Percentiles rank a stretch among this genome's conserved stretches.
phyloP scores from a whole-genome alignment of 2,113 vertebrate genomes.

The Neopipo cinnamomea region DNA sequence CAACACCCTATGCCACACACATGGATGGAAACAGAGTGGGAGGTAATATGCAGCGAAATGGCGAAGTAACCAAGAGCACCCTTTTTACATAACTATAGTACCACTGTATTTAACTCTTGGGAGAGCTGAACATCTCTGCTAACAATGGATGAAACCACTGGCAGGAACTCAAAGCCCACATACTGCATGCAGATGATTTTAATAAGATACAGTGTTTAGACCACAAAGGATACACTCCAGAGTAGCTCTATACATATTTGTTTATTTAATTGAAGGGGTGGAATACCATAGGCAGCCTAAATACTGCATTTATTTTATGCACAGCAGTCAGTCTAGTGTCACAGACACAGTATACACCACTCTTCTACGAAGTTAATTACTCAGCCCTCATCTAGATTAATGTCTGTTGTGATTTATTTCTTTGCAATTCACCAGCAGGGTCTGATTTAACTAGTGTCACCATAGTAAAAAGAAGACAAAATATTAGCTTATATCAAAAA shows the following conservation, averaged over 20 bases:
- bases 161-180: constrained; percentile 66
- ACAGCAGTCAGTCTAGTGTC: constrained; percentile 62
- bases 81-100: constrained; percentile 52
- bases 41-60: constrained; percentile 62
- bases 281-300: constrained; percentile 63
- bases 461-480: constrained; percentile 4
- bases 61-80: constrained; percentile 69
- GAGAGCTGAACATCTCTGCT: constrained; percentile 62
- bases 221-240: constrained; percentile 63
- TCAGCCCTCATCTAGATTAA: constrained; percentile 55
- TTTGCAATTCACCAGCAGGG: constrained; percentile 19
- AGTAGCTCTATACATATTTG: constrained; percentile 69
- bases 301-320: constrained; percentile 54
- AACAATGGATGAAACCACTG: constrained; percentile 77
- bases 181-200: constrained; percentile 57
- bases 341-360: constrained; percentile 44
- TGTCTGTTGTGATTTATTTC: constrained; percentile 67
- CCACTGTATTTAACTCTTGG: constrained; percentile 66
- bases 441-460: constrained; percentile 29
- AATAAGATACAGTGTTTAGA: constrained; percentile 54
- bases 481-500: constrained; percentile 19
- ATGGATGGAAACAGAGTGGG: constrained; percentile 77
- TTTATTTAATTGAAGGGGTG: constrained; percentile 69
- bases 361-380: constrained; percentile 61
- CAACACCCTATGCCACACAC: constrained; percentile 77